Percentiles rank a stretch among this genome's conserved stretches.
Evolutionary conservation across 1,140 invertebrate species (phyloP).

Genomic region (Leptopilina boulardi): DNA sequence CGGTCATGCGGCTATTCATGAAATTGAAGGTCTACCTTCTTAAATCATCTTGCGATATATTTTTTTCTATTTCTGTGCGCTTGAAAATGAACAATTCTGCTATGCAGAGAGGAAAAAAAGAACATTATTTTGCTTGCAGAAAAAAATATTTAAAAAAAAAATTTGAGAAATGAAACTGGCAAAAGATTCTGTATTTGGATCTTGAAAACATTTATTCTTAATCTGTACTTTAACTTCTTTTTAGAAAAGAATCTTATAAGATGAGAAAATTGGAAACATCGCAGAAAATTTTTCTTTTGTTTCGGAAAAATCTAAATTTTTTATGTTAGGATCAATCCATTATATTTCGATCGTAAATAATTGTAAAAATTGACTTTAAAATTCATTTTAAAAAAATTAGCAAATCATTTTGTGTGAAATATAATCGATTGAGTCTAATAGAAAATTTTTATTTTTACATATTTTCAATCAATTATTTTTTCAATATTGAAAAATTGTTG

Average conservation of each 20-base stretch:
- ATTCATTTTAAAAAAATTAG: too few relatives aligned
- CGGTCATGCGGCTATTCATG: constrained; percentile 51
- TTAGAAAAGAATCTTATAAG: neutral
- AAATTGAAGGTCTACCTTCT: constrained; percentile 56
- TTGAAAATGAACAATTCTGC: neutral
- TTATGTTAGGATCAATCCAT: neutral
- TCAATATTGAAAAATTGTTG: neutral
- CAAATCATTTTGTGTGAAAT: too few relatives aligned
- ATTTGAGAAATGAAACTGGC: constrained; percentile 5
- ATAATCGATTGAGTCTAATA: too few relatives aligned
- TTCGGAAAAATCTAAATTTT: constrained; percentile 36
- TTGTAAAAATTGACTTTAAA: too few relatives aligned
- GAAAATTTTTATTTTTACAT: neutral
- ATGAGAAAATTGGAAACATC: constrained; percentile 32
- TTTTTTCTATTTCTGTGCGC: neutral
- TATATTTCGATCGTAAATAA: too few relatives aligned
- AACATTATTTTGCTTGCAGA: constrained; percentile 27
- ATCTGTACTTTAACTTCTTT: neutral
- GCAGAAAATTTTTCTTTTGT: constrained; percentile 30
- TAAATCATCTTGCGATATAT: constrained; percentile 51
- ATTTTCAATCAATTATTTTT: neutral
- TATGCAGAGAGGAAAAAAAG: neutral
- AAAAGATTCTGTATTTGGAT: constrained; percentile 18
- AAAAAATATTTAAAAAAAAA: too few relatives aligned
- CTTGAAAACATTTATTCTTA: constrained; percentile 32